Base-by-base conservation (phyloP, 2,113 vertebrate species). In the Sinocyclocheilus rhinocerous region DNA sequence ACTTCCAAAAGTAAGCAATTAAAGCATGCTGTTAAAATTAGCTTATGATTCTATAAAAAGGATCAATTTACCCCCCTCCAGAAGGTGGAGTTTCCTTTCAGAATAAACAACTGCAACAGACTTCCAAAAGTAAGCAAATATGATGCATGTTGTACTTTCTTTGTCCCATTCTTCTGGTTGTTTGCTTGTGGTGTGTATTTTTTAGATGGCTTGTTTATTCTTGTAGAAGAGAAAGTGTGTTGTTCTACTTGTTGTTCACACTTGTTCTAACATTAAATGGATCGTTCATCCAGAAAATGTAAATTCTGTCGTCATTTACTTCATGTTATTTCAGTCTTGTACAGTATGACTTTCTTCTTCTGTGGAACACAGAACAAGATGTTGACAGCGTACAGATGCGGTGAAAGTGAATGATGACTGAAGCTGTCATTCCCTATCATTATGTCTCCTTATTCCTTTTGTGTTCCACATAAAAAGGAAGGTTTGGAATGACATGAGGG, bases 11-110 rank as follows among this genome's bases (percentile, higher is more conserved):
- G 20, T 52, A 76, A 76, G 24, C 75, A 76, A 52, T n/a, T 29
- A 67, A 67, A 29, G 26, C 26, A n/a, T n/a, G 20, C 70, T 75
- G 70, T 45, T 45, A 45, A 24, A n/a, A 45, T 9, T 12, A 45
- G 29, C 16, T 4, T 48, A 20, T 78, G 11, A n/a, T 11, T 75
- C 42, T 0, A 73, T 45, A 42, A 3, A 42, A n/a, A 16, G 18
- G 4, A 15, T 20, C 0, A 39, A 70, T 6, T 10, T 39, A 20
- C 22, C 22, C 10, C 22, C 22, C 39, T 42, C 11, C 12, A 24
- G 22, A 24, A 76, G 45, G 45, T 18, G 73, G 76, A 78, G 76
- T 78, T 26, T 55, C 10, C 75, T 29, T 76, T 76, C n/a, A 39
- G 8, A n/a, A 73, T 76, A 52, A 24, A 76, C 75, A 78, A 76